Base-by-base conservation (phyloP, 2,113 vertebrate genomes). In the Anas platyrhynchos region DNA sequence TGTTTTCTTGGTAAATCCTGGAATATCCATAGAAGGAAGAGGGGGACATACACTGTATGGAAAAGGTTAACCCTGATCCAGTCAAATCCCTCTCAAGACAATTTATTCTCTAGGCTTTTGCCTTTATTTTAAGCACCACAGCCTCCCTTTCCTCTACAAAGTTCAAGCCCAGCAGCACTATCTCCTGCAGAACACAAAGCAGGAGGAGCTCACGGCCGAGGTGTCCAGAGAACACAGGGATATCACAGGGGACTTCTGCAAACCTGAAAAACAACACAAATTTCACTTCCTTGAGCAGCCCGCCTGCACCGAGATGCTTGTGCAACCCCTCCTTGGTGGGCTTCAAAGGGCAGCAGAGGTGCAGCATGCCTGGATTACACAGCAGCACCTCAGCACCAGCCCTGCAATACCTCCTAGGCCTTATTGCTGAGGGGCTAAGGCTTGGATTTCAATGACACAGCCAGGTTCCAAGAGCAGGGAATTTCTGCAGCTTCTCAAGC, bases 181-280 rank as follows among this genome's bases (percentile, higher is more conserved):
- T 32, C 26, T 36, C 29, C 66, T n/a, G 26, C 48, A 48, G 29
- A 34, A 87, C 31, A 5, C 0, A 2, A 76, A 0, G 0, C 25
- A 68, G 61, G 21, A 36, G 52, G n/a, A 72, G 26, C 36, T 36
- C 2, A 7, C 12, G 22, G 65, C 69, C 68, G 76, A 78, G 34
- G 44, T 34, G 31, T n/a, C 41, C 41, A 27, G 38, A 43, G n/a
- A 46, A 34, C 46, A 48, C 9, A 6, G 16, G 20, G n/a, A 21
- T 48, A 18, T 25, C 34, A 27, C 17, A 50, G n/a, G 44, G 22
- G 74, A 38, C 18, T 48, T 77, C 36, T 63, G 44, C 8, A 50
- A 50, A 62, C n/a, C 27, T 16, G 7, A 34, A 29, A 11, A 29
- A 7, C 44, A 48, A 4, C 16, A 25, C 18, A 16, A 61, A 62